These are phyloP conservation scores for Sebastes itinus DNA, from an alignment of 2,797 vertebrate genomes.

Conservation along the genomic window DNA sequence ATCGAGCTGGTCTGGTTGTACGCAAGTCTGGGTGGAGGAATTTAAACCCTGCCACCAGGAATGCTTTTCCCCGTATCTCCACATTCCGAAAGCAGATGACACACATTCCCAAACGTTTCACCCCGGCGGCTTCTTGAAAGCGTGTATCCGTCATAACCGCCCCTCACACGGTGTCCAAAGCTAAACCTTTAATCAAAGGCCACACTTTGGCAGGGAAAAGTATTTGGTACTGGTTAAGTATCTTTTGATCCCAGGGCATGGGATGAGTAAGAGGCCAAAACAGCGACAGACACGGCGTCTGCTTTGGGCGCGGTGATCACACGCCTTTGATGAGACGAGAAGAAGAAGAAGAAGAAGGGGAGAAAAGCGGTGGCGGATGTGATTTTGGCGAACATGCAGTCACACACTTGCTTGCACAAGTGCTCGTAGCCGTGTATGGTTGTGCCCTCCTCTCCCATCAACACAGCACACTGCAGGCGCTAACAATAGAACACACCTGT, in stretches of 20 bases:
- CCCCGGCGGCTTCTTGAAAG: constrained; percentile 32
- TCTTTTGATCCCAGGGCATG: constrained; percentile 37
- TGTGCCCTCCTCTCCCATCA: constrained; percentile 37
- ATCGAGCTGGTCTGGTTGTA: constrained; percentile 31
- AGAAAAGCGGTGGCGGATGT: constrained; percentile 28
- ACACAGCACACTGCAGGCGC: constrained; percentile 36
- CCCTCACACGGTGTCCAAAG: constrained; percentile 36
- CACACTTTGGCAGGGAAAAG: constrained; percentile 14
- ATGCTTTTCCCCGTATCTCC: constrained; percentile 47
- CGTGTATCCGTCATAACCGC: constrained; percentile 43
- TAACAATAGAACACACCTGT: constrained; percentile 83
- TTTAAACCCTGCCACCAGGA: constrained; percentile 59
- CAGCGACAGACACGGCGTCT: constrained; percentile 28
- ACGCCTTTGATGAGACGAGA: constrained; percentile 24
- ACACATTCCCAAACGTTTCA: constrained; percentile 53
- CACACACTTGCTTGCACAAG: constrained; percentile 32
- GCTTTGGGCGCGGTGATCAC: constrained; percentile 39
- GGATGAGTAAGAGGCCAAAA: constrained; percentile 40
- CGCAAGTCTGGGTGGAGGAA: constrained; percentile 51
- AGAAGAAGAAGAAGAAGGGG: constrained; percentile 22
- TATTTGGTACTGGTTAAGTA: constrained; percentile 29
- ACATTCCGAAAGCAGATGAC: constrained; percentile 61
- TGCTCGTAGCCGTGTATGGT: constrained; percentile 62
- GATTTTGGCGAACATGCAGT: constrained; percentile 26
- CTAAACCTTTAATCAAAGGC: constrained; percentile 46